Evolutionary conservation across 2,888 invertebrate species (phyloP).

Genomic region (Xylota sylvarum): DNA sequence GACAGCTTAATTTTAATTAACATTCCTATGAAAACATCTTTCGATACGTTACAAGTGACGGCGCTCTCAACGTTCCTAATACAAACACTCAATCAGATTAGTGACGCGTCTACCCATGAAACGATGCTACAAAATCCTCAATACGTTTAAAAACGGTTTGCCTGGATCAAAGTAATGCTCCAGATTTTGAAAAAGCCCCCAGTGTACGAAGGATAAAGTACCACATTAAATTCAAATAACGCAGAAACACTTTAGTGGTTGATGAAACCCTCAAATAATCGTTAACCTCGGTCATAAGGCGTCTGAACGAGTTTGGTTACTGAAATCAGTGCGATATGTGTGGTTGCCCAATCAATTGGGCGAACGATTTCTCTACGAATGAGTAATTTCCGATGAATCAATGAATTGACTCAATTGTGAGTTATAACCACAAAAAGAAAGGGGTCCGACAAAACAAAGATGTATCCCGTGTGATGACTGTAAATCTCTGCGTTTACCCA

Average conservation of each 20-base stretch:
- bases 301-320: conserved; percentile 5
- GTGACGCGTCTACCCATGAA: background rate
- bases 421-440: background rate
- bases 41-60: background rate
- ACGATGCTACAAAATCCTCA: conserved; percentile 1
- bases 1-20: too few relatives aligned
- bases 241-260: conserved; percentile 5
- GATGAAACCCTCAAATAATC: conserved; percentile 7
- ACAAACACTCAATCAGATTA: conserved; percentile 3
- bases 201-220: background rate
- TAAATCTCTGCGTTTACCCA: too few relatives aligned
- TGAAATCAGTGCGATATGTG: background rate
- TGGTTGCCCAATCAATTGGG: conserved; percentile 19
- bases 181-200: background rate
- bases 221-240: conserved; percentile 9
- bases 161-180: background rate
- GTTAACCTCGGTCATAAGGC: background rate
- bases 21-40: too few relatives aligned
- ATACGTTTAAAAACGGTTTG: conserved; percentile 1
- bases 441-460: background rate
- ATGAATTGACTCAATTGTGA: background rate
- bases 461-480: too few relatives aligned
- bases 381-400: conserved; percentile 18
- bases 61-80: background rate
- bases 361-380: background rate